Evolutionary conservation across 2,113 vertebrate genomes (phyloP), one percentile per base, ranked within the genome.

Genomic region (Crotalus horridus): DNA sequence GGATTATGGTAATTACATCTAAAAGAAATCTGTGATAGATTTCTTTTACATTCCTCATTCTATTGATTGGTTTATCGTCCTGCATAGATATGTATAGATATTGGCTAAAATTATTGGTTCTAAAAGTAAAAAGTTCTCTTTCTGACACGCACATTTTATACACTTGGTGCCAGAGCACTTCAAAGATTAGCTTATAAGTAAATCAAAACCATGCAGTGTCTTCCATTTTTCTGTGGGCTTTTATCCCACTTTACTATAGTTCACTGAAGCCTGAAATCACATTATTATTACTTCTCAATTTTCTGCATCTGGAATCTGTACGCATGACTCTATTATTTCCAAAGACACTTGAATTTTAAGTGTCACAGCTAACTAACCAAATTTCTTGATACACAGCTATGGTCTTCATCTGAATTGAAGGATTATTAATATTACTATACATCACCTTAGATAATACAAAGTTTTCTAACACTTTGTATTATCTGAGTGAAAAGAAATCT

Each of bases 271-370:
- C 92, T 96, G 91, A 97, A 97, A 96, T 97, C 95, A 94, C 61
- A 95, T 26, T 91, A 95, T 96, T 94, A 95, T 90, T 85, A 90
- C 95, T 97, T 96, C 95, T 96, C 95, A 94, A 29, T 97, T 97
- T 96, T 91, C 87, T 91, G 92, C 95, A 94, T 97, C 95, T 96
- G 95, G 96, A 97, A 95, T 96, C 15, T 39, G 23, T 91, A 95
- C 6, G 24, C 92, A 96, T 95, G 92, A 61, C 91, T 89, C 61
- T 96, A 95, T 96, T 95, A 95, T 96, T 95, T n/a, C 91, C 93
- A 96, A 97, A 94, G 58, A 91, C 43, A 94, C 90, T 94, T 96
- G 90, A 96, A 95, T 95, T 88, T 89, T 89, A 96, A 93, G 26
- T 93, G 89, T 94, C 94, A 89, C 87, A 51, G 74, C 87, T 95